Conservation (phyloP, 1,140 invertebrate species). For the Anagrus nilaparvatae region DNA sequence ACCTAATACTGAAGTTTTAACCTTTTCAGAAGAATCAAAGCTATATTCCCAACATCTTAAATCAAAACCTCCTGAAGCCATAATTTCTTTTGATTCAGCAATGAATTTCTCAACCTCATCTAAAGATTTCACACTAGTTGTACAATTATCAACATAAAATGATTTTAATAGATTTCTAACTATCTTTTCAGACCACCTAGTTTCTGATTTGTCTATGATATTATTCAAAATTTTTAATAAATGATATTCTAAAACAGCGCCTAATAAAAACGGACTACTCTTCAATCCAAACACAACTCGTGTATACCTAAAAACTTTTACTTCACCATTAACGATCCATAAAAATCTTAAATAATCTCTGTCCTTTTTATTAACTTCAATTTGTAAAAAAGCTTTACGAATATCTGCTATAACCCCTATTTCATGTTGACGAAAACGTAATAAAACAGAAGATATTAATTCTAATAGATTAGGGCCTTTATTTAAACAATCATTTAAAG, state of each 20-base stretch:
- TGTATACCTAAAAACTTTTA: constrained; percentile 6
- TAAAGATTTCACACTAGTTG: constrained; percentile 3
- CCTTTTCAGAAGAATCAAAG: constrained; percentile 1
- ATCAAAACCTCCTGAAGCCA: constrained; percentile 14
- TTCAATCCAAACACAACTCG: constrained; percentile 12
- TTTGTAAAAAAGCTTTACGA: constrained; percentile 20
- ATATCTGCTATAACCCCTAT: constrained; percentile 21
- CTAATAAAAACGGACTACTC: constrained; percentile 22
- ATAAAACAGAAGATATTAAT: not conserved
- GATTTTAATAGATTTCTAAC: constrained; percentile 14
- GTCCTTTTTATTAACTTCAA: constrained; percentile 11
- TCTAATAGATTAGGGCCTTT: constrained; percentile 11
- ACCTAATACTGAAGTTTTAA: constrained; percentile 8
- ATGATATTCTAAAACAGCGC: constrained; percentile 9
- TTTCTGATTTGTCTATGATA: not conserved
- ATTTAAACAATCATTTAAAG: constrained; percentile 23
- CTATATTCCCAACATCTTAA: constrained; percentile 17
- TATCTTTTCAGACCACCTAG: not conserved
- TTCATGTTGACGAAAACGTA: constrained; percentile 14
- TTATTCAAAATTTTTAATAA: not conserved
- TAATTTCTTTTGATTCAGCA: constrained; percentile 2
- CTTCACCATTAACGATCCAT: constrained; percentile 17
- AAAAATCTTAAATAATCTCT: constrained; percentile 2
- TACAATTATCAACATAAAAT: constrained; percentile 18
- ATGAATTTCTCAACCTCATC: constrained; percentile 12